Evolutionary conservation across 2,888 invertebrate species (phyloP).

Genomic region (Villa cingulata): DNA sequence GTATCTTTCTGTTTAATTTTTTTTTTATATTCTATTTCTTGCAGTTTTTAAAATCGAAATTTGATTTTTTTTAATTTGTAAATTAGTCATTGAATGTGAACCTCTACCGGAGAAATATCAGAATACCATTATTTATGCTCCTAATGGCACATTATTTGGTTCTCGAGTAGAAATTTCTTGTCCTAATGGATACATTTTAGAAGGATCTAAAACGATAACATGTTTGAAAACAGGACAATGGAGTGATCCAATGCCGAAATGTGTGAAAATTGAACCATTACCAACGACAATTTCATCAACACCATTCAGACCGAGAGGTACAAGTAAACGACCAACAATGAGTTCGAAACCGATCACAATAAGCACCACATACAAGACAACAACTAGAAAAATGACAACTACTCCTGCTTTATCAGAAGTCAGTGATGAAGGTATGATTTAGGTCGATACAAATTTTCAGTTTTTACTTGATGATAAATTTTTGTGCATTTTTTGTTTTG

Average conservation of each 20-base stretch:
- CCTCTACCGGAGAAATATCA: constrained; percentile 46
- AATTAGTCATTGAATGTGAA: constrained; percentile 57
- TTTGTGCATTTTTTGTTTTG: neutral
- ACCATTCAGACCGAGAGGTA: constrained; percentile 32
- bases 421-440: constrained; percentile 26
- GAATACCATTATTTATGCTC: constrained; percentile 43
- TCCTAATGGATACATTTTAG: constrained; percentile 50
- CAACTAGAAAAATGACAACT: constrained; percentile 24
- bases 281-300: constrained; percentile 28
- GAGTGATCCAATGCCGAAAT: constrained; percentile 61
- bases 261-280: constrained; percentile 48
- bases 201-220: constrained; percentile 50
- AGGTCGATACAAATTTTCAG: no score
- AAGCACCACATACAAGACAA: constrained; percentile 22
- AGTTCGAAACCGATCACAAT: constrained; percentile 13
- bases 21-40: neutral
- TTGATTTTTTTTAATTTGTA: constrained; percentile 3
- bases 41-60: neutral
- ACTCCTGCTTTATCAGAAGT: constrained; percentile 26
- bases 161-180: constrained; percentile 65
- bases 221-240: constrained; percentile 69
- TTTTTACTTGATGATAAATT: no score
- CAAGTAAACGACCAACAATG: constrained; percentile 9
- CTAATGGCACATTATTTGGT: constrained; percentile 52
- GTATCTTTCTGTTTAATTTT: constrained; percentile 30